Evolutionary conservation across 2,797 vertebrate species (phyloP).

Genomic region (Urocyon cinereoargenteus): DNA sequence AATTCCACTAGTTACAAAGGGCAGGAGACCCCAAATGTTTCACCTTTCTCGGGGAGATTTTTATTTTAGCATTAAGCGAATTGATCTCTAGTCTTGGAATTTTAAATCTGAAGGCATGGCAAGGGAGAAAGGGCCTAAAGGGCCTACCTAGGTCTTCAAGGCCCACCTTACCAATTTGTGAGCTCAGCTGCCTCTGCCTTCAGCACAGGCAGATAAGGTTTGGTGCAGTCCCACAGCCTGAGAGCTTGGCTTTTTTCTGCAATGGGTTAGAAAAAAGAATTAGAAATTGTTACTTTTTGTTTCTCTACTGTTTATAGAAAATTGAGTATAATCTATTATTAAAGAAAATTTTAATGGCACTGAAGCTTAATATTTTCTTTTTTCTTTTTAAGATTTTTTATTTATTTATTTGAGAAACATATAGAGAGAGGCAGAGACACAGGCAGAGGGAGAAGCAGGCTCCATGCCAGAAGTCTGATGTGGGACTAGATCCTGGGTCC

Average conservation of each 20-base stretch:
- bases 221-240: fast-evolving
- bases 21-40: background rate
- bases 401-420: too few species aligned
- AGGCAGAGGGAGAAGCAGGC: too few species aligned
- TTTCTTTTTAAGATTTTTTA: too few species aligned
- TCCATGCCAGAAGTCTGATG: too few species aligned
- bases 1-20: background rate
- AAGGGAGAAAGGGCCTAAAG: background rate
- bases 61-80: conserved; percentile 7
- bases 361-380: background rate
- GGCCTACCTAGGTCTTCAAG: background rate
- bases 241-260: background rate
- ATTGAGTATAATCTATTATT: background rate
- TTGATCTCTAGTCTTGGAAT: background rate
- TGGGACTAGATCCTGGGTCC: too few species aligned
- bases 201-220: background rate
- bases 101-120: background rate
- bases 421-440: too few species aligned
- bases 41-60: background rate
- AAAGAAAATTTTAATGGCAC: background rate
- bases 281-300: background rate
- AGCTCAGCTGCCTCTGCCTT: background rate
- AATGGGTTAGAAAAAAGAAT: background rate
- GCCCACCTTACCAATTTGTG: fast-evolving
- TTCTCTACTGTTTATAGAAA: background rate